Conservation (phyloP, 2,888 invertebrate genomes). For the Eumacrocentrus americanus region DNA sequence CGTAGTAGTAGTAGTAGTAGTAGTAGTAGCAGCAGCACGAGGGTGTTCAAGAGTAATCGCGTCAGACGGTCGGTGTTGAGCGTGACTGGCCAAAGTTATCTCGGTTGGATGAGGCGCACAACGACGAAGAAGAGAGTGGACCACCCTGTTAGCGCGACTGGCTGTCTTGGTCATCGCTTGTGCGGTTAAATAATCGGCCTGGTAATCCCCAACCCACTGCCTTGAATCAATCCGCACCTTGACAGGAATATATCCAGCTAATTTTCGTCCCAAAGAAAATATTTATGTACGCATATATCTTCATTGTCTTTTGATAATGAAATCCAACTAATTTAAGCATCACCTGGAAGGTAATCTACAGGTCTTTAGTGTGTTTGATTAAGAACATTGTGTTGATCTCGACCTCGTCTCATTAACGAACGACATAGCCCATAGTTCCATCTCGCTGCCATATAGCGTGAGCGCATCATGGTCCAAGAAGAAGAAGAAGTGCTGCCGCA, state of each 20-base stretch:
- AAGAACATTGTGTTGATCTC: constrained; percentile 10
- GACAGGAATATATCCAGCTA: background rate
- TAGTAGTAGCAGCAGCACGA: no score
- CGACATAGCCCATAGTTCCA: constrained; percentile 6
- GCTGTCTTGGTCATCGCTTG: constrained; percentile 24
- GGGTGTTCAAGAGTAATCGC: constrained; percentile 30
- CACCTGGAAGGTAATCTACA: no score
- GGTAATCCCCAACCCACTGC: background rate
- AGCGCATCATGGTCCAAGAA: constrained; percentile 15
- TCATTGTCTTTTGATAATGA: no score
- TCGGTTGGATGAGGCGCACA: constrained; percentile 20
- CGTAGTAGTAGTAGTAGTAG: no score
- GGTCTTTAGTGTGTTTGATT: no score
- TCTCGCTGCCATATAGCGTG: constrained; percentile 6
- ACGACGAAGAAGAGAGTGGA: constrained; percentile 13
- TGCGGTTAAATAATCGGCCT: constrained; percentile 21
- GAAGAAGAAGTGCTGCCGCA: constrained; percentile 22
- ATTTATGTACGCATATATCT: background rate
- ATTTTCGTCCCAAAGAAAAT: background rate
- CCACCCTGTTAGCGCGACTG: constrained; percentile 28
- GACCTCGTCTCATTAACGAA: constrained; percentile 25
- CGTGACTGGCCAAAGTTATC: constrained; percentile 31
- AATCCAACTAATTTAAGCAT: no score
- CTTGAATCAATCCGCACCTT: background rate
- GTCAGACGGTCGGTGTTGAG: constrained; percentile 23